Percentiles rank a stretch among this genome's conserved stretches.
phyloP scores from a whole-genome alignment of 2,888 invertebrate genomes.

The Arrhopalites spinosus region DNA sequence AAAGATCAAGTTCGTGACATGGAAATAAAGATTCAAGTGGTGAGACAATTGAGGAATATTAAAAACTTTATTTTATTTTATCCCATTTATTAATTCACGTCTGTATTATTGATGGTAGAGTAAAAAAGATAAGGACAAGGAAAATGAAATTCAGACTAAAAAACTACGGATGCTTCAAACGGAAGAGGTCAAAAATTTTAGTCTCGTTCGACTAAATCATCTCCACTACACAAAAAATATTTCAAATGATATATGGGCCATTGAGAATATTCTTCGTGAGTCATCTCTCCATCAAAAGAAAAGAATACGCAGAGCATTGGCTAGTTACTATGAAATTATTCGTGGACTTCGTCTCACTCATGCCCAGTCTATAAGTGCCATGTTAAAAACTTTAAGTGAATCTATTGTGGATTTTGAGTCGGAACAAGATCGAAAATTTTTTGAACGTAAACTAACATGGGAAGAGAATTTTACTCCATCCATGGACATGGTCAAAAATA shows the following conservation, averaged over 20 bases:
- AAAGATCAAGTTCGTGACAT: slow-evolving; percentile 71
- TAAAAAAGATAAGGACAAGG: slow-evolving; percentile 82
- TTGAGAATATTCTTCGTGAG: slow-evolving; percentile 42
- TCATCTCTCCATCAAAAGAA: slow-evolving; percentile 39
- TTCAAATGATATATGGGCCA: slow-evolving; percentile 48
- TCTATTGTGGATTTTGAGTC: background rate
- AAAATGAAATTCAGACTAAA: slow-evolving; percentile 85
- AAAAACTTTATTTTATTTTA: background rate
- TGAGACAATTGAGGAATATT: no score
- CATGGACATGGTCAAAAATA: background rate
- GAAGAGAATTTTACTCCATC: background rate
- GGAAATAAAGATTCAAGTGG: slow-evolving; percentile 48
- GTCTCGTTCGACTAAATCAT: slow-evolving; percentile 46
- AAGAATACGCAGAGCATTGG: slow-evolving; percentile 39
- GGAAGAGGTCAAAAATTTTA: slow-evolving; percentile 48
- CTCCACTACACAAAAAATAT: slow-evolving; percentile 45
- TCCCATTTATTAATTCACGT: no score
- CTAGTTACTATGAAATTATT: slow-evolving; percentile 42
- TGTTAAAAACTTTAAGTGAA: background rate
- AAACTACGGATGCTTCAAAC: slow-evolving; percentile 61
- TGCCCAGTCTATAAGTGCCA: slow-evolving; percentile 59
- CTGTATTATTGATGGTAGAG: slow-evolving; percentile 62
- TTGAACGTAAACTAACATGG: background rate
- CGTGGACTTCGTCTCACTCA: slow-evolving; percentile 59
- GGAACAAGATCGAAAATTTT: slow-evolving; percentile 17